A percentile compares a stretch with the other conserved stretches of the same genome.
Evolutionary conservation across 2,113 vertebrate species (phyloP).

Genomic region (Cyprinus carpio): DNA sequence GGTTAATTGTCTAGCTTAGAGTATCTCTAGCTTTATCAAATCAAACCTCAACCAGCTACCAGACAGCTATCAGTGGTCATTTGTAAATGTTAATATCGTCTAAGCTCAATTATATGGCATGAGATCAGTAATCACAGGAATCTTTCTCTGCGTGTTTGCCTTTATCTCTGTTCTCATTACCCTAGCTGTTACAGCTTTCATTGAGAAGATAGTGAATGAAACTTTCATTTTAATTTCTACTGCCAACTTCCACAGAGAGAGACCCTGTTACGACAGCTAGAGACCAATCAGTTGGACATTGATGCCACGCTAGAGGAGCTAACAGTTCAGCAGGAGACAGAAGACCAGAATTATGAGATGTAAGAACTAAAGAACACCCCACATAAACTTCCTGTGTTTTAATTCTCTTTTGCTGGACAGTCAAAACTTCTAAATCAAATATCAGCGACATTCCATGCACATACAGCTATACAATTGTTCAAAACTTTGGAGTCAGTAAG

Average conservation of each 20-base stretch:
- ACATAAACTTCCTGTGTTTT: background rate
- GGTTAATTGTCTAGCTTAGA: background rate
- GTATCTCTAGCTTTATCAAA: background rate
- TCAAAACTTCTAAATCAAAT: background rate
- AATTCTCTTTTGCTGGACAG: background rate
- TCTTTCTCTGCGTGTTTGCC: slow-evolving; percentile 14
- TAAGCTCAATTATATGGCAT: slow-evolving; percentile 17
- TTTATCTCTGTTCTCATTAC: background rate
- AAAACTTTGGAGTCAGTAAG: background rate
- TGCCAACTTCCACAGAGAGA: slow-evolving; percentile 79
- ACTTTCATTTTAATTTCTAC: background rate
- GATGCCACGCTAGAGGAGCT: slow-evolving; percentile 97
- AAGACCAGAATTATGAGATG: slow-evolving; percentile 98
- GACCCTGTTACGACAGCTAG: slow-evolving; percentile 93
- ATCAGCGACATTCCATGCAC: background rate
- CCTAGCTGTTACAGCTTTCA: background rate
- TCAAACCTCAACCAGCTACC: background rate
- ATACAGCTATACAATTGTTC: background rate
- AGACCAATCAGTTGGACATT: slow-evolving; percentile 97
- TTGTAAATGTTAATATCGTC: slow-evolving; percentile 4
- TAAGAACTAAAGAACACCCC: slow-evolving; percentile 61
- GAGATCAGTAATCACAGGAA: slow-evolving; percentile 35
- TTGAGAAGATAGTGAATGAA: background rate
- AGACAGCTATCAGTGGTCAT: background rate
- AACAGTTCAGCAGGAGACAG: slow-evolving; percentile 93